Evolutionary conservation across 2,888 invertebrate genomes (phyloP).

Genomic region (Vanessa cardui): DNA sequence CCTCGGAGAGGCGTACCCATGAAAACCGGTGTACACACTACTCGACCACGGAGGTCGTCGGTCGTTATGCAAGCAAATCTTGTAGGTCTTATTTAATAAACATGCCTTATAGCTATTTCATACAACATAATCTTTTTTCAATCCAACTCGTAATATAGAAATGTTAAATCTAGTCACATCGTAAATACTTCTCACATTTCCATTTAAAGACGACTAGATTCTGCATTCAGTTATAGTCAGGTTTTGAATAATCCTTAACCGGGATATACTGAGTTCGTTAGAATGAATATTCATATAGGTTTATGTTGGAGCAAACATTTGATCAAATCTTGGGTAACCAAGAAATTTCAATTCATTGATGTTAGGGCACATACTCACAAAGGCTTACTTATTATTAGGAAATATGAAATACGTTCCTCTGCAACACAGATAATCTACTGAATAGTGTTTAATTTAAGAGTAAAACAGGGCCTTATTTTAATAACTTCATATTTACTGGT

Average conservation of each 20-base stretch:
- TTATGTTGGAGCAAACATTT: slow-evolving; percentile 6
- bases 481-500: too few relatives aligned
- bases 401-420: too few relatives aligned
- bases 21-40: too few relatives aligned
- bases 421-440: too few relatives aligned
- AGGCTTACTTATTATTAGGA: too few relatives aligned
- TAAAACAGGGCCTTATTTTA: too few relatives aligned
- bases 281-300: slow-evolving; percentile 7
- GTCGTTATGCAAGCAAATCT: too few relatives aligned
- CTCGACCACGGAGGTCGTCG: too few relatives aligned
- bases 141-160: not conserved
- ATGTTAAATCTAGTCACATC: not conserved
- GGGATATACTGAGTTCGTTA: slow-evolving; percentile 11
- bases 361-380: not conserved
- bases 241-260: slow-evolving; percentile 14
- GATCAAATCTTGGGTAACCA: not conserved
- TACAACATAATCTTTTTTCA: not conserved
- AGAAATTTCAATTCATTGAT: not conserved
- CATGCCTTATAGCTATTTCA: too few relatives aligned
- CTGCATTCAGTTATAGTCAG: slow-evolving; percentile 3
- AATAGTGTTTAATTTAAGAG: too few relatives aligned
- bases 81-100: too few relatives aligned
- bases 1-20: too few relatives aligned
- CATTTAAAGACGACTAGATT: slow-evolving; percentile 9
- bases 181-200: not conserved